phyloP scores from a whole-genome alignment of 1,140 invertebrate genomes.

The Hestina assimilis region DNA sequence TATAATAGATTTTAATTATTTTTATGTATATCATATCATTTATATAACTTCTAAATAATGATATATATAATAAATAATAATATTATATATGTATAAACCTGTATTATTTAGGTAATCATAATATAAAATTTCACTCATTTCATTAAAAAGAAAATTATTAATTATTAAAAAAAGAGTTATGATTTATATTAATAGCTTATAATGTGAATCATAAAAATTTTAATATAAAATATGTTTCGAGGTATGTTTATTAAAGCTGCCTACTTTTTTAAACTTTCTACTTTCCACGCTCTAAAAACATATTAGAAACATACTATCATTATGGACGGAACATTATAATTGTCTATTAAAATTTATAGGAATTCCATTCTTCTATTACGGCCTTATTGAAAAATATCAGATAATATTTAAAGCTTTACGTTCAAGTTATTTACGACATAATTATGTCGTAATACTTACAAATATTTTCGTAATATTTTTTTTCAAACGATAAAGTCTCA shows the following conservation, averaged over 20 bases:
- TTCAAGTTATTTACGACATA: neutral
- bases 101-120: no score
- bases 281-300: conserved; percentile 77
- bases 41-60: no score
- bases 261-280: conserved; percentile 76
- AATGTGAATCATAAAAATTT: conserved; percentile 23
- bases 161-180: neutral
- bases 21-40: no score
- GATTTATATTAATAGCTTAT: neutral
- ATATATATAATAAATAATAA: no score
- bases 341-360: conserved; percentile 45
- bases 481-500: neutral
- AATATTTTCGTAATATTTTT: conserved; percentile 9
- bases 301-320: conserved; percentile 66
- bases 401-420: neutral
- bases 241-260: conserved; percentile 58
- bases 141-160: no score
- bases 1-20: conserved; percentile 4
- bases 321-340: conserved; percentile 63
- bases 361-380: conserved; percentile 14
- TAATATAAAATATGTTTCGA: conserved; percentile 51
- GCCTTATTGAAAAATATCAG: neutral
- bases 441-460: neutral
- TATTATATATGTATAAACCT: no score
- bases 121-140: no score